Base-by-base conservation (phyloP, 23 tunicate genomes). In the Diplosoma virens region DNA sequence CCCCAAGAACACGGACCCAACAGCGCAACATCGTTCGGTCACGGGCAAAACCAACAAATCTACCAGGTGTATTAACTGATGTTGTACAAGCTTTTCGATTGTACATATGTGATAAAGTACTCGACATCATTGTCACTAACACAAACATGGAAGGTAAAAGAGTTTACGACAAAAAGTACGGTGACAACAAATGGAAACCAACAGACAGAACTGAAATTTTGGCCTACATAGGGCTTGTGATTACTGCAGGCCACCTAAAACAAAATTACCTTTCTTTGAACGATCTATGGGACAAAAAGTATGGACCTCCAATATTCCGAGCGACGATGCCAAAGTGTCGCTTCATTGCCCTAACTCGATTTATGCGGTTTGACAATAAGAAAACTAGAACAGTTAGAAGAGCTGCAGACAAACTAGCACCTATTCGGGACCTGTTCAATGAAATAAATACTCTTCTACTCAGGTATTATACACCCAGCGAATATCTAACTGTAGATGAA, bases 131-230 rank as follows among this genome's bases (percentile, higher is more conserved):
- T 46, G 52, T 46, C 16, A 46, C 11, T 56, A 14, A 64, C 41
- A 64, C 36, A 14, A 64, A 64, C 41, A 31, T 20, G 37, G 71
- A 64, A 31, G 71, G 36, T 20, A 28, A 30, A 64, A 64, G 71
- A 31, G 20, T 64, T 29, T 64, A 64, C 37, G 17, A 64, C 16
- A 20, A 25, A 64, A 64, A 28, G 71, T 9, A 31, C 41, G 17
- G 37, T 9, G 37, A 64, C 16, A 28, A 20, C 14, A 64, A 30
- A 29, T 64, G 71, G 71, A 64, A 28, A 31, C 71, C 71, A 30
- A 64, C 34, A 64, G 71, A 64, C 71, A 64, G 20, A 64, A 64
- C 41, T 28, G 71, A 64, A 64, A 64, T 64, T 29, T 28, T 64
- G 71, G 71, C 41, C 29, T 64, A 9, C 37, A 6, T 31, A 25